Base-by-base conservation (phyloP, 2,888 invertebrate species). In the Xiphydria camelus region DNA sequence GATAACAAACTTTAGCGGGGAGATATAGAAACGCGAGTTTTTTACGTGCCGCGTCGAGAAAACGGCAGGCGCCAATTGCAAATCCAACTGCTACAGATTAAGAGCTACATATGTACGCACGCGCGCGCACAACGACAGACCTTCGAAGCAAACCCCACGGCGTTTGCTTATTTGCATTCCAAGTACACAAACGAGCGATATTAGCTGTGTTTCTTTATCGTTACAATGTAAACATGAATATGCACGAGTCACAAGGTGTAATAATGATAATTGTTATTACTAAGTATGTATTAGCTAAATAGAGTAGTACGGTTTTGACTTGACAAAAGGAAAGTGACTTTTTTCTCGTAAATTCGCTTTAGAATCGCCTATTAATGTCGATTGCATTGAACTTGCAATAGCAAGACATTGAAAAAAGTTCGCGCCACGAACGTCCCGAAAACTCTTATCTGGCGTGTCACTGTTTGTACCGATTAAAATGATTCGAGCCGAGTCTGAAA, bases 131-230 rank as follows among this genome's bases (percentile, higher is more conserved):
- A 45, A 61, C 57, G 55, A 62, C 53, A 65, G 62, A 67, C 68
- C 61, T 61, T 61, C 56, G 52, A 62, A 64, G 60, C 62, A 66
- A 58, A 63, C 43, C 49, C 52, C 57, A 55, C 54, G 44, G 47
- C 52, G 43, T 42, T 41, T 51, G 40, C 34, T 47, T 61, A 53
- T 44, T 55, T 51, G 45, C 57, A 43, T 34, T 51, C 41, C 45
- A 41, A 59, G 63, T 64, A 65, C 59, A 62, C 60, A 61, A 66
- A 64, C 57, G 52, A 62, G 64, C 59, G 66, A 62, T 62, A 59
- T 61, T 51, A 59, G 62, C 53, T 55, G 55, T 51, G 38, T 41
- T 46, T 49, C 52, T 55, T 53, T 55, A 55, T 55, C 56, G 55
- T 58, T 29, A 61, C 52, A 61, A 70, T 64, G 62, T 57, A 66